A percentile compares a stretch with the other conserved stretches of the same genome.
These are phyloP conservation scores for Drosophila ustulata DNA, from an alignment of 2,888 invertebrate species.

Conservation along the genomic window DNA sequence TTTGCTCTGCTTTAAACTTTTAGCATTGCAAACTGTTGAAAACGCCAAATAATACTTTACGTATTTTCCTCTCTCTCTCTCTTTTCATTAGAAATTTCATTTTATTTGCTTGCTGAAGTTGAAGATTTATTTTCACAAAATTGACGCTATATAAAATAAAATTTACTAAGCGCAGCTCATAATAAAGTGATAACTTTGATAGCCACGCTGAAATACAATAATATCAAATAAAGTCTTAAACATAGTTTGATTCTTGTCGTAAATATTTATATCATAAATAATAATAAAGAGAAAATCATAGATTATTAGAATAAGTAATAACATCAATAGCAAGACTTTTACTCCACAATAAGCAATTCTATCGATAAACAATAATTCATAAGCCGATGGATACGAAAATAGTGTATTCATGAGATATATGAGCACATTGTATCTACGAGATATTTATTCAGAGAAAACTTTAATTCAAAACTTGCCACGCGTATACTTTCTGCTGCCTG, in stretches of 20 bases:
- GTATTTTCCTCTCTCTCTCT: not conserved
- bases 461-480: slow-evolving; percentile 11
- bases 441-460: not conserved
- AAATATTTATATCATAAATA: not conserved
- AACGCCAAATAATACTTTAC: not conserved
- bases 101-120: not conserved
- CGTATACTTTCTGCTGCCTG: slow-evolving; percentile 30
- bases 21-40: slow-evolving; percentile 6
- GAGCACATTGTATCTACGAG: not conserved
- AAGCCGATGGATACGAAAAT: not conserved
- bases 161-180: too few relatives aligned
- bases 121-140: too few relatives aligned
- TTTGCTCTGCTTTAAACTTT: slow-evolving; percentile 31
- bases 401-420: not conserved
- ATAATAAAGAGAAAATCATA: not conserved
- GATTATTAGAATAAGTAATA: not conserved
- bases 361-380: not conserved
- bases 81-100: slow-evolving; percentile 4
- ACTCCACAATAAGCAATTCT: not conserved
- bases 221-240: not conserved
- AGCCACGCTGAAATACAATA: not conserved
- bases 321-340: not conserved
- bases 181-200: too few relatives aligned
- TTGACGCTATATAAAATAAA: too few relatives aligned
- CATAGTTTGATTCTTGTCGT: too few relatives aligned